A percentile compares a stretch with the other conserved stretches of the same genome.
phyloP scores from a whole-genome alignment of 2,888 invertebrate species.

The Pandemis corylana region DNA sequence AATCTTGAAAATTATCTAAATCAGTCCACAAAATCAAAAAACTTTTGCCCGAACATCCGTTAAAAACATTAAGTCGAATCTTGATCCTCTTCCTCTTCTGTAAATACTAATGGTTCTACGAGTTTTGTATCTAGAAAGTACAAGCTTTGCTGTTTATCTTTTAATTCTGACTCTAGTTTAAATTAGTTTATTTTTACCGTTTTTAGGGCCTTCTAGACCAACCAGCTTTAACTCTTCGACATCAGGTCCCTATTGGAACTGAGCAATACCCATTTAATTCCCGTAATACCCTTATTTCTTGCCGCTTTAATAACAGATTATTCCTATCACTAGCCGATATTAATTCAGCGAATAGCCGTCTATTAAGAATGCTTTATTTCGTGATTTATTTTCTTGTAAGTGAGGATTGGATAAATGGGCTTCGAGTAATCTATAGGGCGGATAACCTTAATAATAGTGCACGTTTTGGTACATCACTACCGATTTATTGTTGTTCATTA shows the following conservation, averaged over 20 bases:
- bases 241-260: conserved; percentile 2
- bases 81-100: no score
- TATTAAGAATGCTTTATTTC: conserved; percentile 37
- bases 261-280: conserved; percentile 24
- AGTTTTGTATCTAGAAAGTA: no score
- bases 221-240: background rate
- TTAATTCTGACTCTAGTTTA: no score
- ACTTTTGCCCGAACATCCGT: no score
- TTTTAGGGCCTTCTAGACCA: conserved; percentile 4
- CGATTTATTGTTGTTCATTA: conserved; percentile 41
- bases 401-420: conserved; percentile 40
- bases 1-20: no score
- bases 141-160: no score
- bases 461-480: conserved; percentile 40
- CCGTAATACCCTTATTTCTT: conserved; percentile 31
- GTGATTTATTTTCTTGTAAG: conserved; percentile 39
- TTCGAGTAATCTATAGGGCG: conserved; percentile 40
- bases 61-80: no score
- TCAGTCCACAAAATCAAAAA: no score
- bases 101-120: no score
- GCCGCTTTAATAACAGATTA: conserved; percentile 37
- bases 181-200: background rate
- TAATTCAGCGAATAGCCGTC: conserved; percentile 40
- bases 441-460: conserved; percentile 37
- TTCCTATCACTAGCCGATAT: conserved; percentile 36